Conservation (phyloP, 1,140 invertebrate genomes). For the Lordiphosa collinella region DNA sequence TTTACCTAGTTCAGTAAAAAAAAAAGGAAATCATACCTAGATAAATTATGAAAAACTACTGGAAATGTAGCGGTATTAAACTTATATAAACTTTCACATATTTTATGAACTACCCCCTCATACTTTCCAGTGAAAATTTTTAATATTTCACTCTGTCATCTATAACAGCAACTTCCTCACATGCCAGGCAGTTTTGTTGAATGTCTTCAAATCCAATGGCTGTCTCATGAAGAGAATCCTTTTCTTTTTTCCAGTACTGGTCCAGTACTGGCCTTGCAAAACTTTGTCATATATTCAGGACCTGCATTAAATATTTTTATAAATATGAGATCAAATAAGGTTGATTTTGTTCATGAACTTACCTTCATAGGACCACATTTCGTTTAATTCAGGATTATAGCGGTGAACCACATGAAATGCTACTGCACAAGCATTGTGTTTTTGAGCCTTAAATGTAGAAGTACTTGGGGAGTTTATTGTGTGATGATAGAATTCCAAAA, state of each 20-base stretch:
- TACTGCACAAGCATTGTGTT: neutral
- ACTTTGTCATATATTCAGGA: no score
- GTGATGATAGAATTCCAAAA: neutral
- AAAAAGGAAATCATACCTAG: neutral
- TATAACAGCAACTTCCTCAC: neutral
- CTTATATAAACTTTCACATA: neutral
- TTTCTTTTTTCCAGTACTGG: slow-evolving; percentile 6
- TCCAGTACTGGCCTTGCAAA: no score
- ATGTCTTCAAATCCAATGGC: neutral
- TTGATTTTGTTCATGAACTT: no score
- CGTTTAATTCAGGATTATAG: no score
- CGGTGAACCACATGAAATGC: no score
- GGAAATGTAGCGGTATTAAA: neutral
- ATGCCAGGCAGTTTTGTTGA: neutral
- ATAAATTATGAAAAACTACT: slow-evolving; percentile 8
- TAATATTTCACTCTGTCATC: neutral
- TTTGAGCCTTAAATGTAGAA: neutral
- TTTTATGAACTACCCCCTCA: neutral
- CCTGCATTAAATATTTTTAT: no score
- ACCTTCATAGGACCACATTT: no score
- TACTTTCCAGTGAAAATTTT: slow-evolving; percentile 1
- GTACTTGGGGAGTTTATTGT: neutral
- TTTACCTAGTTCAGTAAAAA: slow-evolving; percentile 1
- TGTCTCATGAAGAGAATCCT: neutral
- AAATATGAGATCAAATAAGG: no score